Evolutionary conservation across 2,888 invertebrate genomes (phyloP).

Genomic region (Elysia crispata): DNA sequence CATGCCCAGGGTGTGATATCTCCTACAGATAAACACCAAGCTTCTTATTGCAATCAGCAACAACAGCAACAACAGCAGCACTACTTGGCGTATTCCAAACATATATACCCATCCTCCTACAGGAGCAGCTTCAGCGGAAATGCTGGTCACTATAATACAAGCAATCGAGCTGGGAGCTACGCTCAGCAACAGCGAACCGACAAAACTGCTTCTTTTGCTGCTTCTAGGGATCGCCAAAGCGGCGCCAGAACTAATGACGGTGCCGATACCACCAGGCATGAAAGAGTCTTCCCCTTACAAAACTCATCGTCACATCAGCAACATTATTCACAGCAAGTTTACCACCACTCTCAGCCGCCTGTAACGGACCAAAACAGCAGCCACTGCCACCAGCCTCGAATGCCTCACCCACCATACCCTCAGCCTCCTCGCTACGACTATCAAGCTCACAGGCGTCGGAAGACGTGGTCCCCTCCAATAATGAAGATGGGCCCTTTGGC

Average conservation of each 20-base stretch:
- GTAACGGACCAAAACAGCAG: constrained; percentile 9
- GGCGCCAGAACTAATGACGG: no score
- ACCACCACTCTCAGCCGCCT: constrained; percentile 3
- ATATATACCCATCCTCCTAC: neutral
- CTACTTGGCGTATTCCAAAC: neutral
- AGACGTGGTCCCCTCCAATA: constrained; percentile 68
- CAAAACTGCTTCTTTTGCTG: no score
- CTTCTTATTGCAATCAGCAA: no score
- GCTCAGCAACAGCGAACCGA: no score
- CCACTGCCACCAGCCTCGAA: constrained; percentile 2
- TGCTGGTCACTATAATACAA: no score
- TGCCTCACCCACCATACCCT: constrained; percentile 34
- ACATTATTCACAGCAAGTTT: neutral
- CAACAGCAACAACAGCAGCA: neutral
- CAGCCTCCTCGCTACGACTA: constrained; percentile 43
- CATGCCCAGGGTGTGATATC: neutral
- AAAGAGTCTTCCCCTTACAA: no score
- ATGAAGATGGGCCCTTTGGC: constrained; percentile 57
- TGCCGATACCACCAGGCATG: no score
- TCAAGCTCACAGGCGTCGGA: constrained; percentile 51
- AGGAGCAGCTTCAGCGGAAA: neutral
- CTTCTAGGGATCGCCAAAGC: no score
- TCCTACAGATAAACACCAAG: neutral
- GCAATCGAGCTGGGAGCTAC: no score
- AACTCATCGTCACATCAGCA: neutral